Evolutionary conservation across 2,113 vertebrate genomes (phyloP), one percentile per base, ranked within the genome.

Genomic region (Xenopus laevis): DNA sequence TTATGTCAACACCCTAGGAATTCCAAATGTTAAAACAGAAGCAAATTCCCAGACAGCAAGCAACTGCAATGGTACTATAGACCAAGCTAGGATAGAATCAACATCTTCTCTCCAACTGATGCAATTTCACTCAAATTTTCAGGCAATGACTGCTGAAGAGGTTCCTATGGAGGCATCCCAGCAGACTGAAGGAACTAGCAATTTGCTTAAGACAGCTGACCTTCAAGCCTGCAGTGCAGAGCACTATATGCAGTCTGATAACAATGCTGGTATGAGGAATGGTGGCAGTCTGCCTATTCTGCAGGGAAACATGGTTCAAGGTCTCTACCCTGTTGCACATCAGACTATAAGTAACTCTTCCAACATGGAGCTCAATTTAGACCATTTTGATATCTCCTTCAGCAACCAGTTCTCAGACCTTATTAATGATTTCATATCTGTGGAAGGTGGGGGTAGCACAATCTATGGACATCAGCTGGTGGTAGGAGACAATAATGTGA

Each of bases 341-440:
- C 94, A 95, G 71, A 85, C 89, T 76, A 85, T 93, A 16, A 85
- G 83, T 81, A 85, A 84, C 71, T 65, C 88, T 68, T 87, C 92
- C 83, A 92, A 95, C 87, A 96, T 99, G 95, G 97, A 99, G 88
- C 97, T 99, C 86, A 99, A 94, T 83, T 87, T 99, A 87, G 97
- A 99, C 85, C 97, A 99, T 88, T 99, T 99, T 59, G 97, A 99
- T 83, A 98, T 99, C 88, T 98, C 97, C 83, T 99, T 99, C 83
- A 95, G 96, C 82, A 99, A 98, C 89, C 97, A 99, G 88, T 99
- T 99, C 84, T 98, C 97, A 10, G 97, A 99, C 89, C 94, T 99
- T 85, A 99, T 99, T 78, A 98, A 97, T 0, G 97, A 99, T 84
- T 99, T 99, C 86, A 99, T 99, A 87, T 96, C 97, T 0, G 97